These are phyloP conservation scores for Eristalis pertinax DNA, from an alignment of 2,888 invertebrate genomes.

Conservation along the genomic window DNA sequence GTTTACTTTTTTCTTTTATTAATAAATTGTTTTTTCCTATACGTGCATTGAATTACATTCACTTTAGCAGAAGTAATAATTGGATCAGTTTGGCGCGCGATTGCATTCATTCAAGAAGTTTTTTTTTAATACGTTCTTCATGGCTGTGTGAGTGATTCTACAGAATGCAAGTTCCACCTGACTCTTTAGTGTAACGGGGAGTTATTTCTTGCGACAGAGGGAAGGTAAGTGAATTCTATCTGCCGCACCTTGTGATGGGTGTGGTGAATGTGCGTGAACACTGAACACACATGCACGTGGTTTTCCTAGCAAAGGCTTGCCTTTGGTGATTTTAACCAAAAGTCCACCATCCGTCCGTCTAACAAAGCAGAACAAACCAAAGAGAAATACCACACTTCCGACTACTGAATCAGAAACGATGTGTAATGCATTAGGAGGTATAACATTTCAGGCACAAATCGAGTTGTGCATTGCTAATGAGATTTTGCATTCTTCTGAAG, in stretches of 20 bases:
- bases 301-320: constrained; percentile 2
- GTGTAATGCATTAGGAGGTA: constrained; percentile 6
- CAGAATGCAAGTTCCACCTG: constrained; percentile 26
- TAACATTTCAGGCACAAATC: constrained; percentile 29
- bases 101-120: constrained; percentile 52
- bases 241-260: constrained; percentile 45
- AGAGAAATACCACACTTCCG: neutral
- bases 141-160: neutral
- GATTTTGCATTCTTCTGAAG: constrained; percentile 48
- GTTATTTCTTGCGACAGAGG: neutral
- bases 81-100: constrained; percentile 25
- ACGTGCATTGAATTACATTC: constrained; percentile 19
- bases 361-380: neutral
- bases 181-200: neutral
- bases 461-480: constrained; percentile 34
- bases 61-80: constrained; percentile 21
- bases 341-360: constrained; percentile 21
- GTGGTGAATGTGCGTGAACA: constrained; percentile 33
- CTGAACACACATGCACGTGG: constrained; percentile 16
- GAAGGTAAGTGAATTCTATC: constrained; percentile 10
- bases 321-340: constrained; percentile 12
- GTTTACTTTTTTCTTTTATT: constrained; percentile 29
- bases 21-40: constrained; percentile 18
- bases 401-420: constrained; percentile 17
- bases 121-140: no score